These are phyloP conservation scores for Nibea coibor DNA, from an alignment of 2,113 vertebrate species.

Conservation along the genomic window DNA sequence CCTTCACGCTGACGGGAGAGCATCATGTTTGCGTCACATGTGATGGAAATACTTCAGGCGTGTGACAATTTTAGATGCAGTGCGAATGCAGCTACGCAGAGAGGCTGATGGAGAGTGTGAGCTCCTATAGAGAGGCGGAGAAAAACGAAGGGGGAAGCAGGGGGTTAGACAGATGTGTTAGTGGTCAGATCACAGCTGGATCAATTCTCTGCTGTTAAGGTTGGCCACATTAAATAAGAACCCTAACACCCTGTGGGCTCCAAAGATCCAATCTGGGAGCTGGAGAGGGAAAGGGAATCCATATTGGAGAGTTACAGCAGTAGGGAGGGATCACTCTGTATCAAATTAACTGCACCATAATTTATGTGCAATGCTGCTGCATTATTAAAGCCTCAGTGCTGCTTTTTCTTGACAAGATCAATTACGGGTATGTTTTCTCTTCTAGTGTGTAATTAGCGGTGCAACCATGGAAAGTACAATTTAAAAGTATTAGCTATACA, in stretches of 20 bases:
- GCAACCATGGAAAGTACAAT: slow-evolving; percentile 42
- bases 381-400: slow-evolving; percentile 40
- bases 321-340: slow-evolving; percentile 38
- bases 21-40: slow-evolving; percentile 2
- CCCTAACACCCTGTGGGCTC: slow-evolving; percentile 64
- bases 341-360: slow-evolving; percentile 52
- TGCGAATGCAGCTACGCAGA: not conserved
- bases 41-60: not conserved
- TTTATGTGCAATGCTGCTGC: slow-evolving; percentile 40
- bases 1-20: not conserved
- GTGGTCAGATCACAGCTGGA: slow-evolving; percentile 55
- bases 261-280: slow-evolving; percentile 40
- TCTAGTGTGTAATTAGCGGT: slow-evolving; percentile 44
- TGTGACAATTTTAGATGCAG: slow-evolving; percentile 10
- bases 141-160: not conserved
- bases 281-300: slow-evolving; percentile 10
- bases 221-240: slow-evolving; percentile 75
- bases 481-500: slow-evolving; percentile 36
- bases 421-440: slow-evolving; percentile 53
- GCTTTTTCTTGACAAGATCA: slow-evolving; percentile 44
- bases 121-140: not conserved
- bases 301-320: slow-evolving; percentile 24
- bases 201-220: slow-evolving; percentile 34
- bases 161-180: slow-evolving; percentile 12
- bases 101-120: not conserved